Evolutionary conservation across 2,888 invertebrate genomes (phyloP).

Genomic region (Laothoe populi): DNA sequence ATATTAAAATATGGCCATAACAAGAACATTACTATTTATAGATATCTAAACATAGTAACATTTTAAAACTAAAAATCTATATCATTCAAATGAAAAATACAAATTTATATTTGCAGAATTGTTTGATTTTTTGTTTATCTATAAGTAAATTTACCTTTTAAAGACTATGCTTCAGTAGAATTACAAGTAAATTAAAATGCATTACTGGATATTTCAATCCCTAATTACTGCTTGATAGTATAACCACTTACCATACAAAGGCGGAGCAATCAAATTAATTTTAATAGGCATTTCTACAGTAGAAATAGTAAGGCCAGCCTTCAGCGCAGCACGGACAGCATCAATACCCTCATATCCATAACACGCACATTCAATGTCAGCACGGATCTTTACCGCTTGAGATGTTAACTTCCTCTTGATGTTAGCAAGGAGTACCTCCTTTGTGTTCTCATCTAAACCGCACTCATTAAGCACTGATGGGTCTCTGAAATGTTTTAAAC

Average conservation of each 20-base stretch:
- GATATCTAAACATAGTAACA: too few species aligned
- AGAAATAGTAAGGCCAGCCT: conserved; percentile 94
- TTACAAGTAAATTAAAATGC: too few species aligned
- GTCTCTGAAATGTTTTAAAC: conserved; percentile 87
- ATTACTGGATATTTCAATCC: too few species aligned
- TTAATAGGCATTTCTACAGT: conserved; percentile 98
- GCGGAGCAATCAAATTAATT: conserved; percentile 99
- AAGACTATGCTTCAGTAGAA: too few species aligned
- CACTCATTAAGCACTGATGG: conserved; percentile 98
- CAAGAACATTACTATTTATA: too few species aligned
- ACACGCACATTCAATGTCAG: conserved; percentile 77
- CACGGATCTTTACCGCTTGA: conserved; percentile 86
- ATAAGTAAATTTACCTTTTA: too few species aligned
- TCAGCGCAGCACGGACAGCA: conserved; percentile 97
- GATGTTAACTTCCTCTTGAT: conserved; percentile 98
- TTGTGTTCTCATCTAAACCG: conserved; percentile 95
- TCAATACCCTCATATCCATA: conserved; percentile 98
- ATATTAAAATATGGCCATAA: background rate
- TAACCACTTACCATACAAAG: conserved; percentile 90
- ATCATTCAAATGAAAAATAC: too few species aligned
- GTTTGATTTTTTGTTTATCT: too few species aligned
- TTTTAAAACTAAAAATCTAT: too few species aligned
- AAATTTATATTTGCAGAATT: too few species aligned
- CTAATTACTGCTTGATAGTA: too few species aligned
- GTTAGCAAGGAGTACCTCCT: conserved; percentile 95